Percentiles rank a stretch among this genome's conserved stretches.
Conservation (phyloP, 2,888 invertebrate genomes). For the Micoletzkya japonica region DNA sequence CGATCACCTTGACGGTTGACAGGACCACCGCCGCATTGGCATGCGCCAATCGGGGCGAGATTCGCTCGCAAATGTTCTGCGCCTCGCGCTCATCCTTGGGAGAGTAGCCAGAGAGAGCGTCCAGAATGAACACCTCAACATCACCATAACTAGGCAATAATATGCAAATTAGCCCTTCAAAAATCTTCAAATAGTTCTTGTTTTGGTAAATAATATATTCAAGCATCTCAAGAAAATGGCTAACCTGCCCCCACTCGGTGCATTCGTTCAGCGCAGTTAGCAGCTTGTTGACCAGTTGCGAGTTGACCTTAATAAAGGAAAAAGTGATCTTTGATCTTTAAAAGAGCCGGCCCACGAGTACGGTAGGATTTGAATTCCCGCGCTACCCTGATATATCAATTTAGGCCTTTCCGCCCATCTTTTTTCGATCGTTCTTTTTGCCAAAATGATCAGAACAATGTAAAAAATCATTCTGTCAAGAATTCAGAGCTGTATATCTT, state of each 20-base stretch:
- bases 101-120: slow-evolving; percentile 88
- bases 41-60: slow-evolving; percentile 93
- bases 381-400: too few species aligned
- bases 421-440: too few species aligned
- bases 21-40: slow-evolving; percentile 98
- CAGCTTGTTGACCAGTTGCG: slow-evolving; percentile 94
- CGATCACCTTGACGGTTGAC: slow-evolving; percentile 85
- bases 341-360: too few species aligned
- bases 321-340: not conserved
- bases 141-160: not conserved
- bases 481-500: too few species aligned
- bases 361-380: too few species aligned
- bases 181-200: not conserved
- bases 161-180: not conserved
- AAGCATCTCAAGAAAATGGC: not conserved
- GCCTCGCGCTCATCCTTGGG: slow-evolving; percentile 96
- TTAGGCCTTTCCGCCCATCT: too few species aligned
- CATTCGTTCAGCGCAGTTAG: slow-evolving; percentile 97
- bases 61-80: slow-evolving; percentile 76
- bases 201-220: not conserved
- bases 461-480: too few species aligned
- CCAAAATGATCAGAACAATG: too few species aligned
- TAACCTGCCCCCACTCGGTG: slow-evolving; percentile 74
- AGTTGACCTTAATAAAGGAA: slow-evolving; percentile 74
- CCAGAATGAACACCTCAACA: slow-evolving; percentile 83